These are phyloP conservation scores for Sterna hirundo DNA, from an alignment of 2,113 vertebrate species.

Conservation along the genomic window DNA sequence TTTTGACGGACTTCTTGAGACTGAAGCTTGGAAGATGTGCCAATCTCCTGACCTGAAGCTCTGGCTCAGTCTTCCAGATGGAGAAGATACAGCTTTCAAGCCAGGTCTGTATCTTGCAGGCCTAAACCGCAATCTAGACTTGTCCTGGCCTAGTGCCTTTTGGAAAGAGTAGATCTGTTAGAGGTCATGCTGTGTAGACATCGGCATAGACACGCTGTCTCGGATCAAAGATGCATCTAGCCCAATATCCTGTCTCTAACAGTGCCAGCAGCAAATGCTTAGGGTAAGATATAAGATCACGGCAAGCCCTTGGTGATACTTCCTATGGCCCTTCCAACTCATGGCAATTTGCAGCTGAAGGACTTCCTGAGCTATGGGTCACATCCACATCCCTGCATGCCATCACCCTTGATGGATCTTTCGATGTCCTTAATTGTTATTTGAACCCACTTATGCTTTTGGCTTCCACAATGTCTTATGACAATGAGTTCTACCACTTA, in stretches of 20 bases:
- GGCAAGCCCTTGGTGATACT: neutral
- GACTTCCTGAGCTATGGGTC: neutral
- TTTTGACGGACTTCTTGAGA: neutral
- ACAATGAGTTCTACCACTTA: neutral
- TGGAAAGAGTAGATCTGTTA: neutral
- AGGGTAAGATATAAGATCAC: neutral
- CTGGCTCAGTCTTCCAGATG: neutral
- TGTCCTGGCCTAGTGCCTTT: neutral
- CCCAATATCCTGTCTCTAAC: neutral
- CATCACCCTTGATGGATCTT: neutral
- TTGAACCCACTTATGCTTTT: neutral
- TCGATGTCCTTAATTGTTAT: neutral
- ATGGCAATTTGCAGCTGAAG: neutral
- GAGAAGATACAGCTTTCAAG: neutral
- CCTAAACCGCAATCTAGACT: neutral
- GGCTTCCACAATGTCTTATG: neutral
- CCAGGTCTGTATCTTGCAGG: neutral
- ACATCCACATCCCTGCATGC: neutral
- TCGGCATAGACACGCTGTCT: neutral
- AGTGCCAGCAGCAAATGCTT: neutral
- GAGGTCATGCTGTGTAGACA: neutral
- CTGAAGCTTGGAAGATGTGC: neutral
- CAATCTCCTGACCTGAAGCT: neutral
- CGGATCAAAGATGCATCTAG: neutral
- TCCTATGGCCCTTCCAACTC: neutral